A percentile compares a stretch with the other conserved stretches of the same genome.
These are phyloP conservation scores for Porites lobata DNA, from an alignment of 92 coral and sea anemone genomes.

Conservation along the genomic window DNA sequence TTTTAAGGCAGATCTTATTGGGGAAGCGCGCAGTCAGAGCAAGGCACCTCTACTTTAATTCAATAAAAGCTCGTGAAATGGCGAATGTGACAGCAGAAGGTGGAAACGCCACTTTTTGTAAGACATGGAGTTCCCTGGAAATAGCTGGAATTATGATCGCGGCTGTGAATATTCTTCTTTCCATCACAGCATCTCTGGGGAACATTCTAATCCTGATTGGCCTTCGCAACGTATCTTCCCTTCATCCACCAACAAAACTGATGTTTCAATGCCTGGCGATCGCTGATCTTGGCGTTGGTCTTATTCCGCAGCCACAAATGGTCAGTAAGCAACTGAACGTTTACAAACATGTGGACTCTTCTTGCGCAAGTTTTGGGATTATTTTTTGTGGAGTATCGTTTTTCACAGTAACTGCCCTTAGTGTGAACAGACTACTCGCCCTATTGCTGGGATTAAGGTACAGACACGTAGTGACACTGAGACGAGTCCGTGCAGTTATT, in stretches of 20 bases:
- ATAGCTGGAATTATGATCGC: no score
- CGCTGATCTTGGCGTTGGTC: slow-evolving; percentile 15
- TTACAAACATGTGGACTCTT: no score
- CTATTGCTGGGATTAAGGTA: neutral
- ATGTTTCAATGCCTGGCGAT: slow-evolving; percentile 9
- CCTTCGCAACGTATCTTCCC: neutral
- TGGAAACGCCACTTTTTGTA: no score
- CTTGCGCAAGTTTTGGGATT: neutral
- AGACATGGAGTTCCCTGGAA: no score
- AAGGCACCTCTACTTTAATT: no score
- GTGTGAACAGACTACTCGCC: slow-evolving; percentile 27
- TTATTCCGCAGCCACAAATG: neutral
- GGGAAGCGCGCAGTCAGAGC: no score
- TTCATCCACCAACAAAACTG: slow-evolving; percentile 1
- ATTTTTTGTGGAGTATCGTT: slow-evolving; percentile 3
- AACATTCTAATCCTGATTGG: slow-evolving; percentile 7
- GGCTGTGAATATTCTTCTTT: neutral
- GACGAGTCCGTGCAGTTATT: neutral
- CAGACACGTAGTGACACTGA: slow-evolving; percentile 6
- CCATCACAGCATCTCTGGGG: slow-evolving; percentile 9
- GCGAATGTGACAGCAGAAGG: no score
- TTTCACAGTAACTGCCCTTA: neutral
- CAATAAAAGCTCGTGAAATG: no score
- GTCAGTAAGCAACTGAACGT: no score
- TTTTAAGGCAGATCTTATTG: no score